A percentile compares a stretch with the other conserved stretches of the same genome.
Evolutionary conservation across 2,888 invertebrate genomes (phyloP).

Genomic region (Piscicola geometra): DNA sequence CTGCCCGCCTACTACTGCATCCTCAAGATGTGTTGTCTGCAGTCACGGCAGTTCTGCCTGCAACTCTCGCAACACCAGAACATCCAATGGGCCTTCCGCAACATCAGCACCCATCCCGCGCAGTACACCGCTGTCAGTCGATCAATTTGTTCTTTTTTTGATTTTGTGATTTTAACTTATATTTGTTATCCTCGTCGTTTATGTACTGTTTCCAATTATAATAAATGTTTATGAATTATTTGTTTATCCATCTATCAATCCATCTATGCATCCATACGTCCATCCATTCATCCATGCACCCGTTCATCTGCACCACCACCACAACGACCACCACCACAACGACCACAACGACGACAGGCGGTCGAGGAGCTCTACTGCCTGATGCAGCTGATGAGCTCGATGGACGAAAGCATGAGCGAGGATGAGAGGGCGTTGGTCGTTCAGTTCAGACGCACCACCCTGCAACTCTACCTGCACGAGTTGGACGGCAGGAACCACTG

Average conservation of each 20-base stretch:
- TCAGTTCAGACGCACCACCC: conserved; percentile 75
- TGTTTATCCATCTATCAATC: too few relatives aligned
- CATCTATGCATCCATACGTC: too few relatives aligned
- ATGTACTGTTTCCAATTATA: too few relatives aligned
- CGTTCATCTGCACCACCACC: too few relatives aligned
- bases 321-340: background rate
- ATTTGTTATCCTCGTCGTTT: too few relatives aligned
- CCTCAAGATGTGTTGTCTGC: conserved; percentile 81
- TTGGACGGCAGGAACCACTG: conserved; percentile 85
- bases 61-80: conserved; percentile 87
- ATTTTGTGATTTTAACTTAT: background rate
- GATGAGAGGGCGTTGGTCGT: conserved; percentile 77
- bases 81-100: conserved; percentile 92
- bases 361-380: conserved; percentile 86
- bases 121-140: conserved; percentile 71
- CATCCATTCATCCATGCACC: too few relatives aligned
- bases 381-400: conserved; percentile 81
- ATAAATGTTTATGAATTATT: too few relatives aligned
- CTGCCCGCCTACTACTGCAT: conserved; percentile 75
- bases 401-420: conserved; percentile 72
- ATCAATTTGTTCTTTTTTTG: background rate
- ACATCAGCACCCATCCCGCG: conserved; percentile 90
- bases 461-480: conserved; percentile 81
- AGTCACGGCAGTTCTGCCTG: conserved; percentile 77
- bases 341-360: conserved; percentile 59